Evolutionary conservation across 2,797 vertebrate species (phyloP), one percentile per base, ranked within the genome.

Genomic region (Hydrocynus forskahlii): DNA sequence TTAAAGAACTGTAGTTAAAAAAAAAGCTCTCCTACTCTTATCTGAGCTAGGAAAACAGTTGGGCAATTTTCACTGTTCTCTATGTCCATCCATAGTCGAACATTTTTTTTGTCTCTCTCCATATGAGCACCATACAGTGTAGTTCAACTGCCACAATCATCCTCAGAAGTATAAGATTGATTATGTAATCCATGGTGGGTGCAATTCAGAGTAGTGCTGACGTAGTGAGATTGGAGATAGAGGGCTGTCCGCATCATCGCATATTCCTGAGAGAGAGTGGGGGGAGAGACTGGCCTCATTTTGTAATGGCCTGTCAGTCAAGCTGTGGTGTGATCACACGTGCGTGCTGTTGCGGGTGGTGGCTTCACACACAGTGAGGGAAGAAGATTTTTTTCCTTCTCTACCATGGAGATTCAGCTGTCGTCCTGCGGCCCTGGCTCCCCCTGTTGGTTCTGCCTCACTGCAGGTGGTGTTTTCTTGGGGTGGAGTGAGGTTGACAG

Each of bases 241-340:
- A 72, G 40, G 38, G n/a, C 81, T 68, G 59, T 35, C 66, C 79
- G 67, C 63, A 66, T 76, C 78, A 71, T 81, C 66, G 59, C 59
- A 50, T 72, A 45, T 78, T 83, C 84, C 55, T 68, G 81, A 75
- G 76, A 83, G 62, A 75, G 38, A 69, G n/a, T 4, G 57, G 14
- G 60, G 35, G 60, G 76, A 81, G 63, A 72, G 55, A 60, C 78
- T 76, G 68, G 74, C 73, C 81, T 80, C 64, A 66, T 83, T 83
- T 82, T 81, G 72, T 50, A 38, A 40, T 69, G 69, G 57, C 55
- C 71, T 83, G 75, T 81, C 81, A 74, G 57, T 88, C 83, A 85
- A 82, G 25, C 43, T 68, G 80, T 75, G 81, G 81, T 81, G 79
- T 73, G 80, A 84, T 85, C 75, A 75, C 76, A 83, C 48, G 59